phyloP scores from a whole-genome alignment of 2,113 vertebrate genomes.

The Eublepharis macularius region DNA sequence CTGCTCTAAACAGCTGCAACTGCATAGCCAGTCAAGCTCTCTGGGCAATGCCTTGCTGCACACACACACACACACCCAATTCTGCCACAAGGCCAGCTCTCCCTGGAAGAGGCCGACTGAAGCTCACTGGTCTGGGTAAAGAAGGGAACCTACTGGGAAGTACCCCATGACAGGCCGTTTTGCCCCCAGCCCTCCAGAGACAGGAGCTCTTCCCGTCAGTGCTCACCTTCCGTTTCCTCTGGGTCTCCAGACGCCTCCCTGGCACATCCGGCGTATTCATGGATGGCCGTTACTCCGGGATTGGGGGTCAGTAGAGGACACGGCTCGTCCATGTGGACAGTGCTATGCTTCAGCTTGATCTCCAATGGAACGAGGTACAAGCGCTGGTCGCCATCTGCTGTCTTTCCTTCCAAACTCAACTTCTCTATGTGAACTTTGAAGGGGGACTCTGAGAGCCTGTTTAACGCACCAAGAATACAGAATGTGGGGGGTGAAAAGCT shows the following conservation, averaged over 20 bases:
- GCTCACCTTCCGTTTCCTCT: conserved; percentile 74
- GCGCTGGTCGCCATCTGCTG: conserved; percentile 60
- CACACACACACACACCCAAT: no score
- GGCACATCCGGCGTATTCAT: conserved; percentile 89
- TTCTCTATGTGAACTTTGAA: conserved; percentile 91
- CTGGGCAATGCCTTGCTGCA: no score
- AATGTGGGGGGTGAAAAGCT: neutral
- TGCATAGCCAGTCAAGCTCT: no score
- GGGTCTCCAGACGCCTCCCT: conserved; percentile 60
- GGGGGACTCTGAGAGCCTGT: conserved; percentile 84
- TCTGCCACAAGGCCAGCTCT: no score
- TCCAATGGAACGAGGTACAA: conserved; percentile 86
- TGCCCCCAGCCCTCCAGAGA: no score
- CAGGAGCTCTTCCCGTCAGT: neutral
- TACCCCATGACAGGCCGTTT: neutral
- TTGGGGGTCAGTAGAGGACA: conserved; percentile 85
- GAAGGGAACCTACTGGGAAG: neutral
- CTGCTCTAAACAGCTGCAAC: no score
- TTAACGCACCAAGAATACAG: neutral
- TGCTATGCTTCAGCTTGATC: conserved; percentile 89
- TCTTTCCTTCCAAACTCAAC: conserved; percentile 75
- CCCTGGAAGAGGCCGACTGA: no score
- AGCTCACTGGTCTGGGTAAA: no score
- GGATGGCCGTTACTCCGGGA: conserved; percentile 84
- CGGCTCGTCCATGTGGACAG: conserved; percentile 72